phyloP scores from a whole-genome alignment of 2,797 vertebrate genomes.

The Percopsis omiscomaycus region DNA sequence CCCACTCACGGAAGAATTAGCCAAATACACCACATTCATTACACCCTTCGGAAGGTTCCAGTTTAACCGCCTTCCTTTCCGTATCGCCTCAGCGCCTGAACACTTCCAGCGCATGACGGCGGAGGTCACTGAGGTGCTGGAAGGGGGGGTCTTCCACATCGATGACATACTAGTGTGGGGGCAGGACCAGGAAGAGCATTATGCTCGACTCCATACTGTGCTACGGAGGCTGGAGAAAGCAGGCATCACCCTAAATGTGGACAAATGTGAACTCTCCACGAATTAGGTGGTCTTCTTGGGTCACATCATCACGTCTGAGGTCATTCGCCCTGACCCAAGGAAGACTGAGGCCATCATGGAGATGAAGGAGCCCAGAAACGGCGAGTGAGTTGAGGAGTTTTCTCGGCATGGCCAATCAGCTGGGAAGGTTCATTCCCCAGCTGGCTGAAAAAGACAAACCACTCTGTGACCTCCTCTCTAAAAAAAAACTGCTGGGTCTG shows the following conservation, averaged over 20 bases:
- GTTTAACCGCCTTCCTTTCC: neutral
- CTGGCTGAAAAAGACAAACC: slow-evolving; percentile 1
- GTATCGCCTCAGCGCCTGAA: neutral
- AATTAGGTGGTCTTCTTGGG: neutral
- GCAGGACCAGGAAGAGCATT: slow-evolving; percentile 6
- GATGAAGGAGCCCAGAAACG: neutral
- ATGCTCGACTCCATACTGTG: neutral
- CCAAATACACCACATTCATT: slow-evolving; percentile 4
- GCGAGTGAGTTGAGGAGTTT: neutral
- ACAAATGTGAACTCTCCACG: neutral
- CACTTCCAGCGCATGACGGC: neutral
- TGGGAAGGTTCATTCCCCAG: neutral
- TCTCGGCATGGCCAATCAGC: neutral
- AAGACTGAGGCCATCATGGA: slow-evolving; percentile 6
- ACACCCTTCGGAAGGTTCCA: neutral
- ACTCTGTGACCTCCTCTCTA: neutral
- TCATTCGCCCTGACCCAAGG: neutral
- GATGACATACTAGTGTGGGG: slow-evolving; percentile 3
- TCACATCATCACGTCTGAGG: neutral
- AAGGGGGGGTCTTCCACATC: neutral
- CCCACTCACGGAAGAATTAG: neutral
- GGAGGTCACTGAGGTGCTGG: neutral
- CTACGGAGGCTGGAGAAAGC: slow-evolving; percentile 4
- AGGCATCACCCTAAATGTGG: neutral
- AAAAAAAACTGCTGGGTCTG: slow-evolving; percentile 13